A percentile compares a stretch with the other conserved stretches of the same genome.
These are phyloP conservation scores for Linepithema humile DNA, from an alignment of 1,140 invertebrate species.

Conservation along the genomic window DNA sequence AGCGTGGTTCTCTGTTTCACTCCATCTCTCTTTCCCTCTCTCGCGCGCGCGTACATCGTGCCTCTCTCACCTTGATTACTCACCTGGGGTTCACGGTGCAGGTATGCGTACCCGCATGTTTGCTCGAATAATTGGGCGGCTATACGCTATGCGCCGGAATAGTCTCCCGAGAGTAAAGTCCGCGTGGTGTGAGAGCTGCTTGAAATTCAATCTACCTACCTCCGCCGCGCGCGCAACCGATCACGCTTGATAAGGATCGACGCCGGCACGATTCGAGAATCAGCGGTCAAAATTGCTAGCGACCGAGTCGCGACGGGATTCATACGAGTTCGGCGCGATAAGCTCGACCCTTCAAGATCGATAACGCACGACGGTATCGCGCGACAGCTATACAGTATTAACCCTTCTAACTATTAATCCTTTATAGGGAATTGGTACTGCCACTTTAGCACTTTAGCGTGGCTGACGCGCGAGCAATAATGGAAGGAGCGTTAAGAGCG, in stretches of 20 bases:
- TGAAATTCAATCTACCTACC: slow-evolving; percentile 69
- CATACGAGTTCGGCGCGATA: background rate
- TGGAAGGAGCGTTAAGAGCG: background rate
- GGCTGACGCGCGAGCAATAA: background rate
- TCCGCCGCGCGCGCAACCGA: slow-evolving; percentile 40
- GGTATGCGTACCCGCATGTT: slow-evolving; percentile 73
- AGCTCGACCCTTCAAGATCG: slow-evolving; percentile 12
- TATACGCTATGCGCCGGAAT: slow-evolving; percentile 50
- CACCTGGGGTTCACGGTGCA: slow-evolving; percentile 67
- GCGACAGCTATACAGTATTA: slow-evolving; percentile 18
- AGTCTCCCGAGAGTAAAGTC: slow-evolving; percentile 49
- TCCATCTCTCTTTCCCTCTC: background rate
- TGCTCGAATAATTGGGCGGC: slow-evolving; percentile 71
- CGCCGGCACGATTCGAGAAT: slow-evolving; percentile 46
- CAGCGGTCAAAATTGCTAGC: slow-evolving; percentile 56
- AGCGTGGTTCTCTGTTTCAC: slow-evolving; percentile 32
- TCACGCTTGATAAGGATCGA: slow-evolving; percentile 65
- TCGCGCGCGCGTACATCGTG: slow-evolving; percentile 48
- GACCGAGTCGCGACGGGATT: slow-evolving; percentile 20
- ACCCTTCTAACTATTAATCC: slow-evolving; percentile 14
- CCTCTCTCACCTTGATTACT: slow-evolving; percentile 72
- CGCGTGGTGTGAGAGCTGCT: slow-evolving; percentile 37
- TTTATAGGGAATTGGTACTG: background rate
- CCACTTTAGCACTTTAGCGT: slow-evolving; percentile 4
- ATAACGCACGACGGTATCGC: slow-evolving; percentile 25